Conservation (phyloP, 2,888 invertebrate genomes). For the Hypomecis atomaria region DNA sequence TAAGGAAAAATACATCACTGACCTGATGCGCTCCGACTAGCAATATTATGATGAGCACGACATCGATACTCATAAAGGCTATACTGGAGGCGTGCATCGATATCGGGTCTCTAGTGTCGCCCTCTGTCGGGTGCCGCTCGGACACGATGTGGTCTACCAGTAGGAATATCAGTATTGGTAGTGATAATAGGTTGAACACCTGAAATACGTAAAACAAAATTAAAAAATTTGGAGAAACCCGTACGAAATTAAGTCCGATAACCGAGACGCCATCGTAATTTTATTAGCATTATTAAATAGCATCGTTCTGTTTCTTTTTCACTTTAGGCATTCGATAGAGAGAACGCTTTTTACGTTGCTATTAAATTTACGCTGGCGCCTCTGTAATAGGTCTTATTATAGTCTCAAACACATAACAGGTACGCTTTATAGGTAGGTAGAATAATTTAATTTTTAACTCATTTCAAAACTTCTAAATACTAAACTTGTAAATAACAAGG, state of each 20-base stretch:
- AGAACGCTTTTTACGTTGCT: too few relatives aligned
- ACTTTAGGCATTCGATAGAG: too few relatives aligned
- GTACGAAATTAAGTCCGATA: neutral
- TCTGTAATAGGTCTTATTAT: too few relatives aligned
- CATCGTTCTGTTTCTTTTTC: too few relatives aligned
- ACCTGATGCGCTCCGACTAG: constrained; percentile 66
- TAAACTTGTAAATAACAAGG: too few relatives aligned
- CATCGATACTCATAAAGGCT: constrained; percentile 54
- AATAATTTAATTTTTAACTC: too few relatives aligned
- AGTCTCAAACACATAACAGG: too few relatives aligned
- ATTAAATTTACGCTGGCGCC: too few relatives aligned
- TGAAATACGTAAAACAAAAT: constrained; percentile 42
- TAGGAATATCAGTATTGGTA: constrained; percentile 61
- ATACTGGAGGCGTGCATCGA: constrained; percentile 55
- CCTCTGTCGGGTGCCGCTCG: constrained; percentile 40
- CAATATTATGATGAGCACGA: constrained; percentile 57
- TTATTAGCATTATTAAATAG: too few relatives aligned
- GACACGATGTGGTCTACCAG: constrained; percentile 57
- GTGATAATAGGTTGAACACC: constrained; percentile 60
- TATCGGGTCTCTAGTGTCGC: constrained; percentile 42
- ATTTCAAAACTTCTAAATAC: too few relatives aligned
- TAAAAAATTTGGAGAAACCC: neutral
- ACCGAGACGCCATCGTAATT: too few relatives aligned
- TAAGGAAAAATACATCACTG: neutral
- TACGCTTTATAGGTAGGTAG: too few relatives aligned